phyloP scores from a whole-genome alignment of 2,888 invertebrate genomes.

The Empis stercorea region DNA sequence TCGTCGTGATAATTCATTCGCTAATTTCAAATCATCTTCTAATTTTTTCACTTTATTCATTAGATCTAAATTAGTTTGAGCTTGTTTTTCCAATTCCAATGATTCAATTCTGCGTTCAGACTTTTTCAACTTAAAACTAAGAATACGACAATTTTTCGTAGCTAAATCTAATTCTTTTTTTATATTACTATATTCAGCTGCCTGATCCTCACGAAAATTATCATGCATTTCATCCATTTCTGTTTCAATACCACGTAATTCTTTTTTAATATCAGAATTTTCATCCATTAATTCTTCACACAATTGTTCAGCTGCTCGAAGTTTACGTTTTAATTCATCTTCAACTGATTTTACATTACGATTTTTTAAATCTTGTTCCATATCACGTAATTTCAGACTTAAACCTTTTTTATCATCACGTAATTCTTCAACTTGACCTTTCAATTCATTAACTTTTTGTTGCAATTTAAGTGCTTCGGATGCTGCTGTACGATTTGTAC shows the following conservation, averaged over 20 bases:
- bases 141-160: conserved; percentile 93
- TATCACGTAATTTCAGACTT: conserved; percentile 54
- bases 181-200: conserved; percentile 86
- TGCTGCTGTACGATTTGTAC: conserved; percentile 60
- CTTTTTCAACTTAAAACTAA: conserved; percentile 96
- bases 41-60: conserved; percentile 61
- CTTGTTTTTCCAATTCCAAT: conserved; percentile 71
- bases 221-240: conserved; percentile 99
- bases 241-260: conserved; percentile 82
- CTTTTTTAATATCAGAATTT: conserved; percentile 87
- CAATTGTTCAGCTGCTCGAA: conserved; percentile 79
- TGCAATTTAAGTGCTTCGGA: conserved; percentile 67
- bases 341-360: conserved; percentile 33
- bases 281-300: conserved; percentile 93
- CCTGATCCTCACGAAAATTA: conserved; percentile 92
- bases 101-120: conserved; percentile 81
- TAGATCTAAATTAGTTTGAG: conserved; percentile 47
- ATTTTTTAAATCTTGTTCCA: conserved; percentile 63
- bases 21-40: conserved; percentile 72
- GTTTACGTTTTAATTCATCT: conserved; percentile 66
- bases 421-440: conserved; percentile 65
- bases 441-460: conserved; percentile 75
- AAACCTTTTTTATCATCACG: conserved; percentile 67
- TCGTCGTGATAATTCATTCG: conserved; percentile 58
- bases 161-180: conserved; percentile 93